phyloP scores from a whole-genome alignment of 2,797 vertebrate species.

The Esox lucius region DNA sequence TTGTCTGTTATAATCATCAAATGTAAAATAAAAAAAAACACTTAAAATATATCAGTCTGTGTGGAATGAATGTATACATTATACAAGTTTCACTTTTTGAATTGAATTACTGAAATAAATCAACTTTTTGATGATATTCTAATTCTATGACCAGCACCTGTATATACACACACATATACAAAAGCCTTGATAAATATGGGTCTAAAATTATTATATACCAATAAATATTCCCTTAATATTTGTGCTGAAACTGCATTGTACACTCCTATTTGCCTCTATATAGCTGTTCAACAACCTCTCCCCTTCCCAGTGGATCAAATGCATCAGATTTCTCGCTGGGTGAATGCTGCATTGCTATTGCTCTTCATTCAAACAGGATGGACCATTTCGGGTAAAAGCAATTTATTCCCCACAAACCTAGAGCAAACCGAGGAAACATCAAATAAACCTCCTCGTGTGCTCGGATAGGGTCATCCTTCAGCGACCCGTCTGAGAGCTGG shows the following conservation, averaged over 20 bases:
- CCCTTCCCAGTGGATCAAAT: background rate
- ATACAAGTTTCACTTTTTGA: too few species aligned
- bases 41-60: too few species aligned
- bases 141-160: too few species aligned
- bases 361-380: slow-evolving; percentile 2
- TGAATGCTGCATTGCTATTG: slow-evolving; percentile 3
- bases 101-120: too few species aligned
- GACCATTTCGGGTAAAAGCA: slow-evolving; percentile 21
- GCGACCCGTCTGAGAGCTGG: slow-evolving; percentile 29
- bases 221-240: background rate
- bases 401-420: slow-evolving; percentile 12
- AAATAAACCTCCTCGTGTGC: slow-evolving; percentile 47
- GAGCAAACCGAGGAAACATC: slow-evolving; percentile 18
- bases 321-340: slow-evolving; percentile 15
- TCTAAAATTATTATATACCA: background rate
- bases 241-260: background rate
- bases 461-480: slow-evolving; percentile 46
- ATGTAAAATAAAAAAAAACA: too few species aligned
- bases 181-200: background rate
- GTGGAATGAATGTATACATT: too few species aligned
- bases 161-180: too few species aligned
- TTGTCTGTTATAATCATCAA: too few species aligned
- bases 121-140: too few species aligned
- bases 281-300: background rate
- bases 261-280: background rate